Percentiles rank a stretch among this genome's conserved stretches.
These are phyloP conservation scores for Sphecodes monilicornis DNA, from an alignment of 2,888 invertebrate species.

Conservation along the genomic window DNA sequence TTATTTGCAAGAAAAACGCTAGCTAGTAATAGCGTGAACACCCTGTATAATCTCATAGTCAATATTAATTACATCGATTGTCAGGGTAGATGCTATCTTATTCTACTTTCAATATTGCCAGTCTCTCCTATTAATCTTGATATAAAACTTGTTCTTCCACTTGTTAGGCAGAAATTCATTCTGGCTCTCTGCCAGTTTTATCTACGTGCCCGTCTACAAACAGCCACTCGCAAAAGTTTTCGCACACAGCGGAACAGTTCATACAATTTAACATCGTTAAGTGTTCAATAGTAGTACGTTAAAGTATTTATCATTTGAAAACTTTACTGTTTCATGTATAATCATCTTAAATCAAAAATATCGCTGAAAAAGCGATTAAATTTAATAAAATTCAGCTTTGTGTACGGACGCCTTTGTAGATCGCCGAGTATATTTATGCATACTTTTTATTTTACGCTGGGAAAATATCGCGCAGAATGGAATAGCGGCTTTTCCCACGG, in stretches of 20 bases:
- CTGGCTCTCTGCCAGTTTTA: background rate
- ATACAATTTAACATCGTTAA: background rate
- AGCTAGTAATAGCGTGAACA: too few species aligned
- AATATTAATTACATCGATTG: background rate
- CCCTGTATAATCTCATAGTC: background rate
- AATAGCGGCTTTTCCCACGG: background rate
- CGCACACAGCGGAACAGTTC: background rate
- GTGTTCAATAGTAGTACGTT: background rate
- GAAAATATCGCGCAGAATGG: background rate
- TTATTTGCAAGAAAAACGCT: too few species aligned
- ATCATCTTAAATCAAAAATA: too few species aligned
- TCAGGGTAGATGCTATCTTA: background rate
- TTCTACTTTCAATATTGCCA: background rate
- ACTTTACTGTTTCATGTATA: background rate
- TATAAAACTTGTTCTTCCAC: constrained; percentile 1
- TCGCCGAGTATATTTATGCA: background rate
- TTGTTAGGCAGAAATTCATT: background rate
- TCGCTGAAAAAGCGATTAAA: background rate
- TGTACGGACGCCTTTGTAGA: background rate
- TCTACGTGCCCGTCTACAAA: background rate
- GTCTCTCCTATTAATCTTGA: background rate
- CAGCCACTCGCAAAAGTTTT: background rate
- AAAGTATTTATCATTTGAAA: background rate
- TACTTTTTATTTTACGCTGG: background rate
- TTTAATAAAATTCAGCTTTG: background rate